Percentiles rank a stretch among this genome's conserved stretches.
Conservation (phyloP, 30 jellyfish, hydroid and myxozoan genomes). For the Turritopsis dohrnii region DNA sequence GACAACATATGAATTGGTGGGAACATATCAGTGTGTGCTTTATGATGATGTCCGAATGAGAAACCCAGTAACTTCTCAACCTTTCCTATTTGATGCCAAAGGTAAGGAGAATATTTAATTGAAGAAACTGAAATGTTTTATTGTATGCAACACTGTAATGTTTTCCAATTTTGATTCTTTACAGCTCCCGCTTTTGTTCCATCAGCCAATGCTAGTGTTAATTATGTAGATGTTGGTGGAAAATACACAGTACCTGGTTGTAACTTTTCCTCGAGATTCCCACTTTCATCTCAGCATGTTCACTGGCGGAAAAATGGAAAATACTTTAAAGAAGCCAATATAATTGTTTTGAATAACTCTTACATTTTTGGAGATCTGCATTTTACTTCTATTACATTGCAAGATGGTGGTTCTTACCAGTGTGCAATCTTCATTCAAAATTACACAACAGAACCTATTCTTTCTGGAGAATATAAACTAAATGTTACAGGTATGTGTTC, state of each 20-base stretch:
- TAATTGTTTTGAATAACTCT: background rate
- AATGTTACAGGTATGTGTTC: background rate
- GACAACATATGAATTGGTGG: background rate
- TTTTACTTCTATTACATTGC: background rate
- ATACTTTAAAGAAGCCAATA: background rate
- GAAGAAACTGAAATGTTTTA: background rate
- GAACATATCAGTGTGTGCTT: background rate
- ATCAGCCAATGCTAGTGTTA: background rate
- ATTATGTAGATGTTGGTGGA: background rate
- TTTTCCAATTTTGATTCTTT: too few species aligned
- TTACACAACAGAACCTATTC: background rate
- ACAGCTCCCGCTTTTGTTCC: background rate
- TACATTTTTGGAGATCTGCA: background rate
- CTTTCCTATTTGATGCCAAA: background rate
- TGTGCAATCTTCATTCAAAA: background rate
- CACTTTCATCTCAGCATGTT: background rate
- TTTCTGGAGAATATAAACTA: background rate
- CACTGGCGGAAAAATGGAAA: background rate
- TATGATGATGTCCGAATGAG: background rate
- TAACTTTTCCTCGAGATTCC: background rate
- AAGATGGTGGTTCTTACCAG: slow-evolving; percentile 2
- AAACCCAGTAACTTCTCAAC: background rate
- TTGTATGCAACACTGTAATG: background rate
- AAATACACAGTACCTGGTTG: background rate
- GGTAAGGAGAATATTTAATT: background rate